A percentile compares a stretch with the other conserved stretches of the same genome.
Conservation (phyloP, 2,113 vertebrate genomes). For the Daubentonia madagascariensis region DNA sequence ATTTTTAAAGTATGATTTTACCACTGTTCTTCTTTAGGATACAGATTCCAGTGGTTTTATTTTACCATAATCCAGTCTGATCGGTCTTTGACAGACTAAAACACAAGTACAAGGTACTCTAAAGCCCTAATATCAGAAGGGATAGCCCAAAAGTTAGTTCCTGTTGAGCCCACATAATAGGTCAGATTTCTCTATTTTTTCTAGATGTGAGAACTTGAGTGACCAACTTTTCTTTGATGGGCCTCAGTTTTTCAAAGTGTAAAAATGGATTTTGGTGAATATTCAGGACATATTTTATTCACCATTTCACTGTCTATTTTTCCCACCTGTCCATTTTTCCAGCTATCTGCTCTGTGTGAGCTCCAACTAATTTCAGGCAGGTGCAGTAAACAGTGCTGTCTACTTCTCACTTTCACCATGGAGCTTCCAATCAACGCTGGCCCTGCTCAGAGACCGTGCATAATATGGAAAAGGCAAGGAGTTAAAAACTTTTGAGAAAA, state of each 20-base stretch:
- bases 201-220: background rate
- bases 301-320: background rate
- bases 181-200: background rate
- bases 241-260: background rate
- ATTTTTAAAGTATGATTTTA: background rate
- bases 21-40: background rate
- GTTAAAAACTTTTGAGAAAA: background rate
- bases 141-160: background rate
- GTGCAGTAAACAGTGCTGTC: background rate
- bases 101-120: background rate
- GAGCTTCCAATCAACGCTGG: background rate
- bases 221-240: background rate
- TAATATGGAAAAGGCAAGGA: background rate
- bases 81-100: background rate
- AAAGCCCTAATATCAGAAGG: background rate
- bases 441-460: background rate
- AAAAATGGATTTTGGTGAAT: background rate
- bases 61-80: background rate
- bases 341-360: background rate
- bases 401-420: background rate
- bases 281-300: background rate
- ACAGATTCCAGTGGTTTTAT: background rate
- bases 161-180: background rate
- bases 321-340: background rate
- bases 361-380: background rate